These are phyloP conservation scores for Ectropis crepuscularia DNA, from an alignment of 2,888 invertebrate genomes.

Conservation along the genomic window DNA sequence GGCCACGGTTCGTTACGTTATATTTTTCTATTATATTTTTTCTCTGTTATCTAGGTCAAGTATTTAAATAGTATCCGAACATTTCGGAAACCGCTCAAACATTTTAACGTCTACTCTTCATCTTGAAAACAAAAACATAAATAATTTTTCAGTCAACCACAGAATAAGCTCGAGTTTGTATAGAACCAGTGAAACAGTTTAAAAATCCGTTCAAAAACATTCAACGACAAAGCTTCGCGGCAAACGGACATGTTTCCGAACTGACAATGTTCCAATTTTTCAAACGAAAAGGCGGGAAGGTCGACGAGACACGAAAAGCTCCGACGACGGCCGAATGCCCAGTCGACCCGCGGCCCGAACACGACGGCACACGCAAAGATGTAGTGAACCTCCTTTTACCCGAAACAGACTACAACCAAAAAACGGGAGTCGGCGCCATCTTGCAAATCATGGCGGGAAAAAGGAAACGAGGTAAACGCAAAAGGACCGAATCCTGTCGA, in stretches of 20 bases:
- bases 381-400: constrained; percentile 78
- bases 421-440: constrained; percentile 71
- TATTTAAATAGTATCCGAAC: background rate
- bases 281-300: constrained; percentile 78
- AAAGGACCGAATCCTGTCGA: constrained; percentile 66
- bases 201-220: constrained; percentile 38
- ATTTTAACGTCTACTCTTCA: constrained; percentile 32
- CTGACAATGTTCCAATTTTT: constrained; percentile 78
- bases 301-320: constrained; percentile 60
- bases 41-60: background rate
- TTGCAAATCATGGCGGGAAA: constrained; percentile 80
- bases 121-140: constrained; percentile 34
- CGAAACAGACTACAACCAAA: constrained; percentile 72
- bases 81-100: constrained; percentile 14
- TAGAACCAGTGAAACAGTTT: background rate
- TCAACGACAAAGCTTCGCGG: constrained; percentile 50
- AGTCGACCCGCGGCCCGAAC: constrained; percentile 66
- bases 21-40: background rate
- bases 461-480: constrained; percentile 63
- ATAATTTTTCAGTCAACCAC: constrained; percentile 17
- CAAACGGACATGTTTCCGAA: constrained; percentile 62
- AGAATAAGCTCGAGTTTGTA: constrained; percentile 3
- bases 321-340: constrained; percentile 57
- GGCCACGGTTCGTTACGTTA: too few relatives aligned
- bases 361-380: constrained; percentile 73